Base-by-base conservation (phyloP, 2,113 vertebrate species). In the Phainopepla nitens region DNA sequence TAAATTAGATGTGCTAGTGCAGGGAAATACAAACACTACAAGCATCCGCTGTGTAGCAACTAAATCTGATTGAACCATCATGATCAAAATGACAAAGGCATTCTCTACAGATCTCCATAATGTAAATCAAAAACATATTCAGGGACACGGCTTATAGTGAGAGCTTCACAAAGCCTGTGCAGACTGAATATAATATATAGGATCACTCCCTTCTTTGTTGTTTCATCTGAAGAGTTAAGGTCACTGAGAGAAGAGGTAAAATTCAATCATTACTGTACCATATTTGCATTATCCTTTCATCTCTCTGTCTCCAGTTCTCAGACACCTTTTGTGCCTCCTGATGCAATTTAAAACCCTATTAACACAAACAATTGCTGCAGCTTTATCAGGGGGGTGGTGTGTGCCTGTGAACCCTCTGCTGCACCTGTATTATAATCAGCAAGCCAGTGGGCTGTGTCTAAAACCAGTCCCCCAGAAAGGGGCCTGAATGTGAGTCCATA, bases 381-480 rank as follows among this genome's bases (percentile, higher is more conserved):
- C 70, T 85, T 89, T 91, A 61, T 66, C 39, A 9, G 39, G 10
- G n/a, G 45, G 62, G 17, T 31, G 73, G 53, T 12, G 9, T 31
- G 49, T 45, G 61, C 49, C 61, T 91, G 11, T 22, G 60, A 82
- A 64, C 7, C n/a, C 0, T 0, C 47, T 84, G 62, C 36, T 95
- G 85, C 81, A 91, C 84, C 91, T 93, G 73, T 85, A 76, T 89
- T 85, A 54, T 73, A 85, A 93, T 93, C 66, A 91, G 70, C 62
- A 73, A 90, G 15, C n/a, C 81, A 61, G 42, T 0, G 0, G 73
- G 58, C 27, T 80, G 53, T 44, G 75, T 44, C 62, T 81, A 50
- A 50, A 90, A 33, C 42, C 79, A 42, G 39, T 39, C 53, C 39
- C 19, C 29, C 28, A 80, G 90, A 54, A 85, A 77, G 61, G 42